These are phyloP conservation scores for Spodoptera litura DNA, from an alignment of 1,140 invertebrate genomes.

Conservation along the genomic window DNA sequence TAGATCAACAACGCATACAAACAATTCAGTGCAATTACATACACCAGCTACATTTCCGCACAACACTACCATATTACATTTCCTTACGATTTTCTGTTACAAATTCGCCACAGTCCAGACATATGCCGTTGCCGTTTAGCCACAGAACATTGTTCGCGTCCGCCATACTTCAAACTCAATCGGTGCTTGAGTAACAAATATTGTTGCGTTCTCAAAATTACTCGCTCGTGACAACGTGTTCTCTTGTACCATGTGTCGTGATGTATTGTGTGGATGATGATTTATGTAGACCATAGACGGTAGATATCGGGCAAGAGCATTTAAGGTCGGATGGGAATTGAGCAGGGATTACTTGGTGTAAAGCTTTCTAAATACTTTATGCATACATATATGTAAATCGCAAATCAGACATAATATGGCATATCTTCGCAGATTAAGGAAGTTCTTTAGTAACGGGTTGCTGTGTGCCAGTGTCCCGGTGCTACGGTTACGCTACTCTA, in stretches of 20 bases:
- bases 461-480: no score
- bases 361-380: background rate
- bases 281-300: constrained; percentile 6
- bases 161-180: constrained; percentile 35
- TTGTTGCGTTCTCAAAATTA: constrained; percentile 45
- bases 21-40: no score
- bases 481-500: no score
- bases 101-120: constrained; percentile 26
- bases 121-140: constrained; percentile 21
- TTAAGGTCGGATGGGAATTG: no score
- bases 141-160: constrained; percentile 26
- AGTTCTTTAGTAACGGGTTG: background rate
- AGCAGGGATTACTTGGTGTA: background rate
- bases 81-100: constrained; percentile 16
- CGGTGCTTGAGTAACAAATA: constrained; percentile 38
- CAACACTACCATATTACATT: constrained; percentile 1
- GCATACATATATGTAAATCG: no score
- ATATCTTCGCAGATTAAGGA: no score
- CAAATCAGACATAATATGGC: no score
- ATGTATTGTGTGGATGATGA: constrained; percentile 19
- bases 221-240: constrained; percentile 53
- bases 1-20: no score
- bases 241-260: constrained; percentile 23
- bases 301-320: background rate
- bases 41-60: background rate